Evolutionary conservation across 2,113 vertebrate species (phyloP), one percentile per base, ranked within the genome.

Genomic region (Zosterops hypoxanthus): DNA sequence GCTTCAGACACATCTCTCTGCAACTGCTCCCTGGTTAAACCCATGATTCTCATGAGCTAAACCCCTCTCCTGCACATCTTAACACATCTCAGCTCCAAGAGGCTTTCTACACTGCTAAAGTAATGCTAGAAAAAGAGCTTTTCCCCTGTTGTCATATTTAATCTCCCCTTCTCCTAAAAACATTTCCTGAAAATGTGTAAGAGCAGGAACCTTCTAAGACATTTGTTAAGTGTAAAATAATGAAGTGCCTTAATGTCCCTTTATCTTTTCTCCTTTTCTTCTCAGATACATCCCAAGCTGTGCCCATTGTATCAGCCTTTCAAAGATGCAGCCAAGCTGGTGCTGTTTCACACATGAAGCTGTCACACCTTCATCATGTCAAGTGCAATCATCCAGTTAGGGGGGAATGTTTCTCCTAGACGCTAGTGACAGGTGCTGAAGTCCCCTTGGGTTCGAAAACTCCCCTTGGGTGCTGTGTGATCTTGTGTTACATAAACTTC

Each of bases 381-480:
- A 47, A 70, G 72, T 16, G 39, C 57, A 44, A 46, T 50, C 93
- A 76, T 10, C 28, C 61, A 36, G 22, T 61, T 46, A n/a, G 34
- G 33, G 68, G 36, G 26, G 16, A 55, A 55, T 1, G 1, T 59
- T 83, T 86, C 44, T 93, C 92, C 82, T 17, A 80, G 80, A 88
- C 0, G 0, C 60, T 2, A 0, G 24, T 41, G 96, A 69, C 71
- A 77, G 55, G 73, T 16, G 1, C 82, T 69, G 6, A 87, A 76
- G 50, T 55, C 66, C 82, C 78, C 55, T 55, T 18, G 77, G 92
- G 82, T 86, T 31, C 55, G 71, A 57, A 49, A 63, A 57, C 11
- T 34, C 31, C 49, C 39, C 76, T 53, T 4, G 76, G 2, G n/a
- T 33, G 70, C 53, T 72, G 28, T 39, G 49, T 55, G 46, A 46